Base-by-base conservation (phyloP, 2,888 invertebrate species). In the Drosophila maculinotata region DNA sequence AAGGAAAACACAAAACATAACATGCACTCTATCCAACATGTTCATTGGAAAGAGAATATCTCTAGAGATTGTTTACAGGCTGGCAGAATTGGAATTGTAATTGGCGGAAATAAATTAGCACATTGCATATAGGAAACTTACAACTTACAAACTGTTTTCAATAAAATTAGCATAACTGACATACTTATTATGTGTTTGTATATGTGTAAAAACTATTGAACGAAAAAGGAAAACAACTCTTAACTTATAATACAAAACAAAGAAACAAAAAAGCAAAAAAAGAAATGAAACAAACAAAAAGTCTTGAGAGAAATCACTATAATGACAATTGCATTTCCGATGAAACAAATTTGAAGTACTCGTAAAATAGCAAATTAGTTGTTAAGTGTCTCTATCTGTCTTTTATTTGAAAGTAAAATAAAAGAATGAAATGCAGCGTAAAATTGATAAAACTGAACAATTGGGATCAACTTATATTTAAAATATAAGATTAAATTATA, bases 401-500 rank as follows among this genome's bases (percentile, higher is more conserved):
- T 76, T 72, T 76, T 65, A 56, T 71, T 72, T 72, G 44, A 51
- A 72, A 26, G 68, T 54, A 57, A 82, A 75, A 64, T 63, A 74
- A 68, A 67, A 80, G 74, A 86, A 83, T 86, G 82, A 84, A 76
- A 69, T 68, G 81, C 81, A 87, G 83, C 82, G 71, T 87, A 68
- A 82, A 83, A 86, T 83, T 83, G 83, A 88, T 86, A 90, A 90
- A 90, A 91, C 90, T 91, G 91, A 91, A 90, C 89, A 90, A 91
- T 91, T 91, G 91, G 91, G 91, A 91, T 90, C 91, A 91, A 91
- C 90, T 91, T 91, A 90, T 91, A 90, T 90, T 90, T 89, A 76
- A 89, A 88, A 90, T 90, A 90, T 90, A 89, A 90, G 87, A 81
- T 85, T 81, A 89, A 85, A 88, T 83, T 89, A 81, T 82, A 87